Percentiles rank a stretch among this genome's conserved stretches.
phyloP scores from a whole-genome alignment of 2,113 vertebrate species.

The Felis chaus region DNA sequence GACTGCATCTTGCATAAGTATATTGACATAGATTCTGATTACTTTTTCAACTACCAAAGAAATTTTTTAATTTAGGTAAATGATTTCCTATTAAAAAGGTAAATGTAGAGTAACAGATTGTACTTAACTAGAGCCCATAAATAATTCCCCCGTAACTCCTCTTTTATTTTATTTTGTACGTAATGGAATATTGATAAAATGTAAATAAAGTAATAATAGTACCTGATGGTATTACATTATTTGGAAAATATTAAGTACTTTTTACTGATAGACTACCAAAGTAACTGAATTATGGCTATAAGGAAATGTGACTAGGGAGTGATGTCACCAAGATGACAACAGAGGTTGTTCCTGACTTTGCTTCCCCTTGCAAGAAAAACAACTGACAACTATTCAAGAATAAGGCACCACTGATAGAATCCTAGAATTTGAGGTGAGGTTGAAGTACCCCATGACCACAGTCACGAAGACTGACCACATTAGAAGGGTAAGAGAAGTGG shows the following conservation, averaged over 20 bases:
- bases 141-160: neutral
- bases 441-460: neutral
- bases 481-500: neutral
- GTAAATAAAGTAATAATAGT: neutral
- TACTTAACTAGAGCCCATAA: neutral
- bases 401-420: neutral
- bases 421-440: neutral
- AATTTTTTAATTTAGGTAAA: neutral
- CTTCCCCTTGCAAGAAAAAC: neutral
- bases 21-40: neutral
- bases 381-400: neutral
- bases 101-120: neutral
- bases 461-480: neutral
- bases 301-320: neutral
- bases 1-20: neutral
- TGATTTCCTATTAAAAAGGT: slow-evolving; percentile 41
- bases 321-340: neutral
- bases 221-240: neutral
- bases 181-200: slow-evolving; percentile 27
- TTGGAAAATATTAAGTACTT: slow-evolving; percentile 21
- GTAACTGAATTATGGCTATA: neutral
- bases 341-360: neutral
- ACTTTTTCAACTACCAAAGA: neutral
- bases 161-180: neutral
- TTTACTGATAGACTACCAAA: neutral